These are phyloP conservation scores for Bellardia pandia DNA, from an alignment of 2,888 invertebrate genomes.

Conservation along the genomic window DNA sequence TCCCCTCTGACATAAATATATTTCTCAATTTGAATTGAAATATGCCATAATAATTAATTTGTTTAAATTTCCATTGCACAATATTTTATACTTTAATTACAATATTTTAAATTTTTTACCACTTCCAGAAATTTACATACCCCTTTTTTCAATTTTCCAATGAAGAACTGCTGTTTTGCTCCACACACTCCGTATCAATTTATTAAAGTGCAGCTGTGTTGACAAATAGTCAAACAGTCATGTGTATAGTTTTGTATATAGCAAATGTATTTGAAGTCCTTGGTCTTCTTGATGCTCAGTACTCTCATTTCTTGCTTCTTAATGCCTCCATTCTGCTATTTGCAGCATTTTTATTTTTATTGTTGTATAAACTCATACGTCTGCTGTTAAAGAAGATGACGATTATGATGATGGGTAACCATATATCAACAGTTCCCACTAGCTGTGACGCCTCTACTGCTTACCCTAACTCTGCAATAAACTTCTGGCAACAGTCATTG, in stretches of 20 bases:
- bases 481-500: neutral
- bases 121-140: neutral
- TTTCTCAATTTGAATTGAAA: too few relatives aligned
- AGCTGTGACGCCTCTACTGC: neutral
- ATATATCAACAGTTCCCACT: slow-evolving; percentile 16
- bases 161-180: too few relatives aligned
- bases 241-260: neutral
- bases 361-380: neutral
- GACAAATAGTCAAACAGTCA: neutral
- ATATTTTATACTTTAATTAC: too few relatives aligned
- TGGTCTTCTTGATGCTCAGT: neutral
- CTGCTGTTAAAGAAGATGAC: too few relatives aligned
- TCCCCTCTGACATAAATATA: too few relatives aligned
- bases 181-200: slow-evolving; percentile 1
- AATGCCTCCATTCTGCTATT: neutral
- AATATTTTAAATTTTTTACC: too few relatives aligned
- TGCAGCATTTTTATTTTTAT: neutral
- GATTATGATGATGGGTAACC: slow-evolving; percentile 1
- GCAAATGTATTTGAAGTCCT: neutral
- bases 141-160: neutral
- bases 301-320: neutral
- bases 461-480: neutral
- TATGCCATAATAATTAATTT: too few relatives aligned
- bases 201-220: slow-evolving; percentile 24
- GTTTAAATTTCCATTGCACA: too few relatives aligned